Evolutionary conservation across 1,140 invertebrate genomes (phyloP).

Genomic region (Pseudomyrmex dendroicus): DNA sequence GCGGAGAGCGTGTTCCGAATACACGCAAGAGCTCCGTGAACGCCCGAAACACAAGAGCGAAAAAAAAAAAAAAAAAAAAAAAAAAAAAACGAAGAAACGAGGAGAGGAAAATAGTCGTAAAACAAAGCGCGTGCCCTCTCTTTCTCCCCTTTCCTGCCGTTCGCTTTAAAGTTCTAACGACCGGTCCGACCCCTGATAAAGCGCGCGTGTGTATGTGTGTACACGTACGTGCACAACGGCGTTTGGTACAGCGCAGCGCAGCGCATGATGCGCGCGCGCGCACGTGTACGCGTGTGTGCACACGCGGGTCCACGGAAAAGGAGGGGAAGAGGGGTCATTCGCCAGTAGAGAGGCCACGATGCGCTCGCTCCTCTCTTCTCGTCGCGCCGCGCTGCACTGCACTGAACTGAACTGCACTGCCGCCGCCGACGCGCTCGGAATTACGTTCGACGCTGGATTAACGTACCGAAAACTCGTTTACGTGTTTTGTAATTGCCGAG

Average conservation of each 20-base stretch:
- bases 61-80: background rate
- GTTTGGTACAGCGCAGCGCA: background rate
- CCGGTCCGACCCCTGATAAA: constrained; percentile 70
- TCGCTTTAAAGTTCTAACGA: constrained; percentile 70
- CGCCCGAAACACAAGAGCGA: constrained; percentile 29
- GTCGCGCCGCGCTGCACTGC: constrained; percentile 16
- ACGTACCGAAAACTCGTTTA: constrained; percentile 74
- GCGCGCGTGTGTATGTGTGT: background rate
- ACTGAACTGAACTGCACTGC: background rate
- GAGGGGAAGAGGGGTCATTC: constrained; percentile 60
- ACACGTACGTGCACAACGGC: constrained; percentile 13
- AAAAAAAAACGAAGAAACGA: background rate
- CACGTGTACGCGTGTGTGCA: constrained; percentile 40
- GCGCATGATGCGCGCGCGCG: background rate
- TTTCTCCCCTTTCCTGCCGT: background rate
- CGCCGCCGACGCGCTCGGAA: constrained; percentile 38
- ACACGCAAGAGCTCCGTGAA: constrained; percentile 35
- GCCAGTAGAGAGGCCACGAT: constrained; percentile 59
- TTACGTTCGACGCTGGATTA: constrained; percentile 71
- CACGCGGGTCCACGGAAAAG: constrained; percentile 57
- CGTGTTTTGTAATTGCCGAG: constrained; percentile 68
- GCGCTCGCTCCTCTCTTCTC: constrained; percentile 21
- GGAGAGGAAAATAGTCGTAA: constrained; percentile 53
- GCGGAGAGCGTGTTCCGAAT: constrained; percentile 55
- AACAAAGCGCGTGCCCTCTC: constrained; percentile 55